Base-by-base conservation (phyloP, 2,888 invertebrate genomes). In the Junonia oenone region DNA sequence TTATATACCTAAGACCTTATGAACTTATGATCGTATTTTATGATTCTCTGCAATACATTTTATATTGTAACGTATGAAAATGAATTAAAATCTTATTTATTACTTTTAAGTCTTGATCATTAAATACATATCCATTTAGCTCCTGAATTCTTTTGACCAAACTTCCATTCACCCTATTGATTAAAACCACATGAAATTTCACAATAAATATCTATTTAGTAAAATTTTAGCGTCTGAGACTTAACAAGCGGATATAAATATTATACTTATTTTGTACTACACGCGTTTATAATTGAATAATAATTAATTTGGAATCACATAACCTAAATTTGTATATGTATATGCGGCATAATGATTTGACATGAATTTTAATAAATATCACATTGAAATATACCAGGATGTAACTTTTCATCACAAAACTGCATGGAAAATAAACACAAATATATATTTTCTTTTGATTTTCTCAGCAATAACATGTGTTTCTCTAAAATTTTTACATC, bases 401-500 rank as follows among this genome's bases (percentile, higher is more conserved):
- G 26, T 13, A 26, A 13, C 6, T 13, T 31, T 9, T 31, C 11
- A 5, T 31, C n/a, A 46, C 11, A 15, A 46, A 31, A 15, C 2
- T 17, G 6, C 43, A 31, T 46, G 9, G 5, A 31, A 31, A 19
- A 27, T 26, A 48, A 51, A 38, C 37, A 55, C 11, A 43, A n/a
- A n/a, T 35, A 31, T 53, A 55, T 37, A 40, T 46, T 46, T 40
- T 9, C 17, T 48, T 52, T 35, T 14, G 45, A 53, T 53, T 35
- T 49, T 45, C 47, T 48, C 51, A 14, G 51, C 52, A 51, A 58
- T 46, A 54, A 58, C 52, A 19, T 46, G 55, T 50, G 38, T 47
- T 33, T 47, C 19, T 63, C 64, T 75, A 73, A 71, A 69, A 64
- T 65, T 69, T 68, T 68, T 72, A 70, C 71, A 66, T 62, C 66